Evolutionary conservation across 2,113 vertebrate species (phyloP).

Genomic region (Pionites leucogaster): DNA sequence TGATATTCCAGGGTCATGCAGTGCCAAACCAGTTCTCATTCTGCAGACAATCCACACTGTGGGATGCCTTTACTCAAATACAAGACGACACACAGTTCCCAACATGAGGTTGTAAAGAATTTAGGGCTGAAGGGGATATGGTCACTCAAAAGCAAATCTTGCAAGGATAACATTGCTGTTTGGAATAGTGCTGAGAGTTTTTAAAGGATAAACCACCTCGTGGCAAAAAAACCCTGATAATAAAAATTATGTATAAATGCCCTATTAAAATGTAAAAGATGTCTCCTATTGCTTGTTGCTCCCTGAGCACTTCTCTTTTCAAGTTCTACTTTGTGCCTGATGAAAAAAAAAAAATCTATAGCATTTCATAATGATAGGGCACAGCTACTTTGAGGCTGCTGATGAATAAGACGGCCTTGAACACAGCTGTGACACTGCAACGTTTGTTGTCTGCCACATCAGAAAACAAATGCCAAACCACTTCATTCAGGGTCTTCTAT

Average conservation of each 20-base stretch:
- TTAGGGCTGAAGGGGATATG: background rate
- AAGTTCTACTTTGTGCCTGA: background rate
- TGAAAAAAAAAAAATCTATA: constrained; percentile 45
- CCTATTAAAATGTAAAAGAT: background rate
- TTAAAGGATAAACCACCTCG: background rate
- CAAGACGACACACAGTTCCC: background rate
- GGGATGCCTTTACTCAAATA: background rate
- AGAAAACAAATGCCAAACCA: constrained; percentile 62
- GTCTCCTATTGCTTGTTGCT: background rate
- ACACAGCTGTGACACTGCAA: background rate
- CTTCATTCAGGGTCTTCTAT: constrained; percentile 67
- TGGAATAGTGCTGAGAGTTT: background rate
- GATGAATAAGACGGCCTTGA: constrained; percentile 63
- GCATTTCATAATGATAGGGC: constrained; percentile 25
- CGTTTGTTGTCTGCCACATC: background rate
- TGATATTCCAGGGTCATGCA: background rate
- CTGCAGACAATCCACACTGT: background rate
- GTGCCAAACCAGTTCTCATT: background rate
- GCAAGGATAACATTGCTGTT: background rate
- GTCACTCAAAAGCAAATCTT: background rate
- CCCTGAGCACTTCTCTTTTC: background rate
- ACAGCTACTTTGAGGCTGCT: constrained; percentile 27
- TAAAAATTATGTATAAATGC: constrained; percentile 14
- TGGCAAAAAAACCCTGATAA: background rate
- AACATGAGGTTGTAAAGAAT: background rate